Percentiles rank a stretch among this genome's conserved stretches.
Conservation (phyloP, 2,797 vertebrate species). For the Thalassophryne amazonica region DNA sequence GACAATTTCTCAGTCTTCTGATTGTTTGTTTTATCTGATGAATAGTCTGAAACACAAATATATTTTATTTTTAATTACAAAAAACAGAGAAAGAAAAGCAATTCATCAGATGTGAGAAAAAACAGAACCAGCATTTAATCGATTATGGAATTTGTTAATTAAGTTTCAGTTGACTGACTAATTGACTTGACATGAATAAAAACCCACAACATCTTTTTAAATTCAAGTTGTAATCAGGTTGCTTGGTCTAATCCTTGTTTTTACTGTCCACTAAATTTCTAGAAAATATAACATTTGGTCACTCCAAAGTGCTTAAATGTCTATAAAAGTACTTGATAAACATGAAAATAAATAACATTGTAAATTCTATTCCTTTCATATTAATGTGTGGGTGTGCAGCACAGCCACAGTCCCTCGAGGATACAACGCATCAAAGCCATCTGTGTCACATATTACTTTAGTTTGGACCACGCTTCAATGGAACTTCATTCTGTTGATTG, state of each 20-base stretch:
- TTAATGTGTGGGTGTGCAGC: conserved; percentile 31
- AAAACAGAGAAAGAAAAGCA: too few relatives aligned
- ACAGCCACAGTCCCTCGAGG: conserved; percentile 43
- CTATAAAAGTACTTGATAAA: conserved; percentile 12
- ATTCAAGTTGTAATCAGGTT: neutral
- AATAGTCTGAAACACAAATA: too few relatives aligned
- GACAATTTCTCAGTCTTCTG: too few relatives aligned
- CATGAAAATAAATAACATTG: conserved; percentile 16
- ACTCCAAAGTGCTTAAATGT: neutral
- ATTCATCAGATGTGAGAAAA: too few relatives aligned
- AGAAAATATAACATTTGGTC: neutral
- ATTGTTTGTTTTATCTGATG: too few relatives aligned
- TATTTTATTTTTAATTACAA: too few relatives aligned
- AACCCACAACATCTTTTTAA: too few relatives aligned
- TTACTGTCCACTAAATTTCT: neutral
- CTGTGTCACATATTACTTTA: conserved; percentile 58
- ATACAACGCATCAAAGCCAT: conserved; percentile 51
- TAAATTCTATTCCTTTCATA: neutral
- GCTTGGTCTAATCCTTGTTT: neutral
- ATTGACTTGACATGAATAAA: too few relatives aligned
- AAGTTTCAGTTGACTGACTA: too few relatives aligned
- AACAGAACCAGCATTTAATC: too few relatives aligned
- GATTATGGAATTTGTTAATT: too few relatives aligned
- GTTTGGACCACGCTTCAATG: conserved; percentile 70
- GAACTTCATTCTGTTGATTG: conserved; percentile 71